A percentile compares a stretch with the other conserved stretches of the same genome.
These are phyloP conservation scores for Arge pagana DNA, from an alignment of 2,888 invertebrate species.

Conservation along the genomic window DNA sequence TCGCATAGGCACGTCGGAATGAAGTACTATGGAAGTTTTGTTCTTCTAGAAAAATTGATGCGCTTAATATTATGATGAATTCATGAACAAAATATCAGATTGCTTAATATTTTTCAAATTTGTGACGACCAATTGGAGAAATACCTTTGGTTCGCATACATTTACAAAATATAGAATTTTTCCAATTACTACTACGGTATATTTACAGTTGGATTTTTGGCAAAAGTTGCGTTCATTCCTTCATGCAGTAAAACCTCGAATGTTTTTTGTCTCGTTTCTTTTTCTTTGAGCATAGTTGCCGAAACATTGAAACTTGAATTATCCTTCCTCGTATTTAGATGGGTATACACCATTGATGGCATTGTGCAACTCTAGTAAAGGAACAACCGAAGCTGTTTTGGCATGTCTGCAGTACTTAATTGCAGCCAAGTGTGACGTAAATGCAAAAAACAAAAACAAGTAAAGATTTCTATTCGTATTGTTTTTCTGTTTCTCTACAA, in stretches of 20 bases:
- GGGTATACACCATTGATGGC: slow-evolving; percentile 69
- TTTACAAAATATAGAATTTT: slow-evolving; percentile 1
- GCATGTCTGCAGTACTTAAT: slow-evolving; percentile 62
- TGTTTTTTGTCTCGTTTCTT: neutral
- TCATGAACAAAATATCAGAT: too few species aligned
- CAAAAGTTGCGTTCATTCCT: slow-evolving; percentile 1
- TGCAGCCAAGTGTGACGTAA: slow-evolving; percentile 61
- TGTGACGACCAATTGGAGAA: too few species aligned
- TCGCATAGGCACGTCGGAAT: too few species aligned
- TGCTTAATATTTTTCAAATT: slow-evolving; percentile 8
- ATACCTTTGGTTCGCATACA: too few species aligned
- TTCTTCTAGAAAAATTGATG: too few species aligned
- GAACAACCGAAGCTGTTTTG: slow-evolving; percentile 55
- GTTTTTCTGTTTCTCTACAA: neutral
- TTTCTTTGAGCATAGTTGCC: neutral
- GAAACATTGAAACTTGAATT: neutral
- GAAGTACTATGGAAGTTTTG: too few species aligned
- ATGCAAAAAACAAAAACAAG: slow-evolving; percentile 61
- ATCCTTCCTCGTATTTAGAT: slow-evolving; percentile 57
- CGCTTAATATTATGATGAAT: too few species aligned
- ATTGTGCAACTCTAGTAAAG: slow-evolving; percentile 62
- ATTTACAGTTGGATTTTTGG: neutral
- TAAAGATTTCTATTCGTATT: slow-evolving; percentile 27
- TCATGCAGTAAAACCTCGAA: too few species aligned
- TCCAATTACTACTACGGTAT: too few species aligned